phyloP scores from a whole-genome alignment of 2,797 vertebrate species.

The Bufotes viridis region DNA sequence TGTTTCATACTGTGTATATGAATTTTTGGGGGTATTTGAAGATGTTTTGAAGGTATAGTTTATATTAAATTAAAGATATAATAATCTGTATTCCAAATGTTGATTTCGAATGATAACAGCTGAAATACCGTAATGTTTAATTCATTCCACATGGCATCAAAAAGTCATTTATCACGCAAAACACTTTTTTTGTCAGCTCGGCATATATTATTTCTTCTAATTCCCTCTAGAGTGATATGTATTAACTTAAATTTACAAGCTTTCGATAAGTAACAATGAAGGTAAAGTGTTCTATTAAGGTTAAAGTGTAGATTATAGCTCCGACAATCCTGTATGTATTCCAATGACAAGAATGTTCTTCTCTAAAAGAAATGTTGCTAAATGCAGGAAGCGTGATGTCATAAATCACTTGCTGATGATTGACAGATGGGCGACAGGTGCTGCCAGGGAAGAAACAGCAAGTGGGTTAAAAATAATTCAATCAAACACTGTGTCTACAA shows the following conservation, averaged over 20 bases:
- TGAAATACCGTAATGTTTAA: constrained; percentile 14
- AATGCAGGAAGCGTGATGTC: background rate
- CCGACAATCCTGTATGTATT: background rate
- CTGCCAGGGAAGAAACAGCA: background rate
- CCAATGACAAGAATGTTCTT: background rate
- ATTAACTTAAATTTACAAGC: constrained; percentile 18
- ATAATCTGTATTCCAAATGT: background rate
- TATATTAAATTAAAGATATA: background rate
- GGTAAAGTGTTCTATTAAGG: background rate
- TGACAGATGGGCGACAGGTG: background rate
- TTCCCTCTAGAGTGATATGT: constrained; percentile 26
- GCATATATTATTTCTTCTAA: constrained; percentile 49
- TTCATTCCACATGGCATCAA: constrained; percentile 16
- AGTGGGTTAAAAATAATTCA: background rate
- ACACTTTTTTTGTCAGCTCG: constrained; percentile 52
- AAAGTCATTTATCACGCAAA: constrained; percentile 56
- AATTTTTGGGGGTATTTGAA: too few species aligned
- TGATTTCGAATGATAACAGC: background rate
- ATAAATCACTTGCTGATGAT: background rate
- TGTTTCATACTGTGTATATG: too few species aligned
- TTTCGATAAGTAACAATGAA: background rate
- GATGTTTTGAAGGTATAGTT: background rate
- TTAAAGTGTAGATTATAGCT: background rate
- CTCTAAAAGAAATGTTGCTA: background rate
- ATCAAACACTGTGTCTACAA: background rate